Base-by-base conservation (phyloP, 2,888 invertebrate genomes). In the Pyrocoelia pectoralis region DNA sequence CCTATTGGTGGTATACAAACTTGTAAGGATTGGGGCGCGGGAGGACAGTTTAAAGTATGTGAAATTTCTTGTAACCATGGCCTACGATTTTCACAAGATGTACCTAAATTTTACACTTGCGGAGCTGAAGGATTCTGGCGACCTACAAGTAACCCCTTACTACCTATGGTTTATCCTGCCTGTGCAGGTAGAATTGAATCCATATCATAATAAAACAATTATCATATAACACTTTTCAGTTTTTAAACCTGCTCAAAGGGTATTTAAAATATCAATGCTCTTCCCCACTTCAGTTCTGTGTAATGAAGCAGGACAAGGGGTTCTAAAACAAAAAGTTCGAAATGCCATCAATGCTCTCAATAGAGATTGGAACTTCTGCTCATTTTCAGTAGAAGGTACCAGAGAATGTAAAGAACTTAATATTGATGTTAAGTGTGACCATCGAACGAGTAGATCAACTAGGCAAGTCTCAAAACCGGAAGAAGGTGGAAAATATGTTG, bases 111-210 rank as follows among this genome's bases (percentile, higher is more conserved):
- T 85, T 98, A 97, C 80, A 95, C 95, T 0, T 98, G 98, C 77
- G 97, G 97, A n/a, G 94, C 93, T 56, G 97, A 98, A 88, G 98
- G 98, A 40, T 94, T 95, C 82, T 98, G 98, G 98, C 86, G 96
- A 72, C 97, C 97, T 53, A 94, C 94, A 0, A 84, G 83, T 33
- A 89, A 94, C 76, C 93, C 94, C 6, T 87, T 85, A 49, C 83
- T 92, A 73, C 93, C 94, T 24, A 83, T 95, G 69, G 84, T 93
- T n/a, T 96, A 95, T 76, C 95, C 96, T 60, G 94, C 95, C 69
- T 96, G 95, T 78, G 95, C 95, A 75, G 88, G 93, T 93, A 87
- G 86, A 18, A 9, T 17, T 17, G 15, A 6, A n/a, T n/a, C n/a
- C 9, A 18, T 9, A 15, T 14, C 6, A 1, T 10, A 46, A 9